Conservation (phyloP, 2,113 vertebrate species). For the Sceloporus undulatus region DNA sequence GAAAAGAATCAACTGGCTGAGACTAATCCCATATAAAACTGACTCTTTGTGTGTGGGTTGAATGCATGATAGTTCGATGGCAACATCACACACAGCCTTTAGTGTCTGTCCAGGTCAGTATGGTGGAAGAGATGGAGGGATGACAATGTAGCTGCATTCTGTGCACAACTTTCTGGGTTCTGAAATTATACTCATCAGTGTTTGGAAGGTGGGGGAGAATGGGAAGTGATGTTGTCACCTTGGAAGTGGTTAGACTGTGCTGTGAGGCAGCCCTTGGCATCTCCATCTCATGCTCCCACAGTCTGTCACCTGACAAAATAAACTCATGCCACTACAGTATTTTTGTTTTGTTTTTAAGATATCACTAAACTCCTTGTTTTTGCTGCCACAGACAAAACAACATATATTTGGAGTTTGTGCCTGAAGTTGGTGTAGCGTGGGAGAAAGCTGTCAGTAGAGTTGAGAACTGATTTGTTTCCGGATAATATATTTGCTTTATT, state of each 20-base stretch:
- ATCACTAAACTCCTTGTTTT: neutral
- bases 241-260: neutral
- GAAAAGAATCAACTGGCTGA: conserved; percentile 19
- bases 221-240: neutral
- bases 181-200: neutral
- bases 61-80: neutral
- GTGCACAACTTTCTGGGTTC: neutral
- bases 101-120: neutral
- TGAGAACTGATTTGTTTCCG: neutral
- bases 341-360: neutral
- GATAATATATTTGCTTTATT: neutral
- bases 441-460: neutral
- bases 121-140: neutral
- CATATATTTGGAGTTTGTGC: neutral
- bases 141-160: neutral
- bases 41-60: neutral
- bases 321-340: neutral
- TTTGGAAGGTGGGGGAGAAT: neutral
- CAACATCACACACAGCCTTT: neutral
- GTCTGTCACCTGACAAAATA: neutral
- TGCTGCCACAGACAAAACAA: neutral
- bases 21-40: neutral
- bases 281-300: neutral
- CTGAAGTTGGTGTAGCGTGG: neutral
- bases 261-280: neutral